phyloP scores from a whole-genome alignment of 2,888 invertebrate species.

The Venusia cambrica region DNA sequence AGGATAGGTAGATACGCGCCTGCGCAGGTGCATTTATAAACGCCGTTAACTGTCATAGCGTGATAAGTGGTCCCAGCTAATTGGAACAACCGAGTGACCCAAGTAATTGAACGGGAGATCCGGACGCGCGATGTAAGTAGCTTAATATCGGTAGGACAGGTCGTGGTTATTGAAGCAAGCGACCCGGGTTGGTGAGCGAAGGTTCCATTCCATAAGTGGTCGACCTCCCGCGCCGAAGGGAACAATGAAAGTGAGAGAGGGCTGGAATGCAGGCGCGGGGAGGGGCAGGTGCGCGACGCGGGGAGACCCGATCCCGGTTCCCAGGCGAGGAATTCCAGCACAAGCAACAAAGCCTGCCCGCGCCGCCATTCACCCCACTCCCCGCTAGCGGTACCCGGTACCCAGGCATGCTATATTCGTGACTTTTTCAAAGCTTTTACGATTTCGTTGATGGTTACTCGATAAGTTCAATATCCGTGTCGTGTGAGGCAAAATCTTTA shows the following conservation, averaged over 20 bases:
- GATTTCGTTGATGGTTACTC: conserved; percentile 44
- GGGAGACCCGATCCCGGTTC: conserved; percentile 67
- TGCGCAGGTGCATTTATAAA: conserved; percentile 49
- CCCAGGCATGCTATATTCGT: conserved; percentile 62
- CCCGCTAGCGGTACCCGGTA: conserved; percentile 36
- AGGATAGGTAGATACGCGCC: conserved; percentile 40
- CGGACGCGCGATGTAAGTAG: conserved; percentile 39
- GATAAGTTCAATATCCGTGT: conserved; percentile 50
- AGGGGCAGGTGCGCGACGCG: conserved; percentile 43
- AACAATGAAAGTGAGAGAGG: conserved; percentile 80
- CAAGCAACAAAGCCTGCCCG: conserved; percentile 77
- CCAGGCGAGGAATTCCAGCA: conserved; percentile 79
- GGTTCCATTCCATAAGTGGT: conserved; percentile 64
- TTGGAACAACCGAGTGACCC: conserved; percentile 21
- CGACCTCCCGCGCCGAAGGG: conserved; percentile 77
- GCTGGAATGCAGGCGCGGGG: conserved; percentile 69
- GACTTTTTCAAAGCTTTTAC: conserved; percentile 64
- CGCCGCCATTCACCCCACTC: conserved; percentile 73
- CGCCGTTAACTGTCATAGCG: conserved; percentile 53
- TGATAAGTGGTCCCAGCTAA: conserved; percentile 38
- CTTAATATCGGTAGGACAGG: conserved; percentile 65
- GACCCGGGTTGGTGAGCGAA: conserved; percentile 60
- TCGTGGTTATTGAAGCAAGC: conserved; percentile 66
- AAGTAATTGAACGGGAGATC: conserved; percentile 18
- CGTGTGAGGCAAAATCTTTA: conserved; percentile 42